phyloP scores from a whole-genome alignment of 2,797 vertebrate species.

The Epinephelus coioides region DNA sequence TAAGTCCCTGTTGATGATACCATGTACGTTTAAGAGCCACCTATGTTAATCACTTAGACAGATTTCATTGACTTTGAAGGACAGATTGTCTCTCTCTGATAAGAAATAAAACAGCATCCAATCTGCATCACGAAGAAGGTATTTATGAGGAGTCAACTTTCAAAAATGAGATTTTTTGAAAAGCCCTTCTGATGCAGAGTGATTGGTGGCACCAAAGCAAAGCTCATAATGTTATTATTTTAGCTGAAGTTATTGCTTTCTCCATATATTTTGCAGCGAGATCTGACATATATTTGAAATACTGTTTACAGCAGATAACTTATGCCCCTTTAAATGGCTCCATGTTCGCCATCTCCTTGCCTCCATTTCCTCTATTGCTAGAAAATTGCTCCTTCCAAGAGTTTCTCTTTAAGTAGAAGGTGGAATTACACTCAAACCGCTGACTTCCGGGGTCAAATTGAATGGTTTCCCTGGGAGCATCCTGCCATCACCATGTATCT shows the following conservation, averaged over 20 bases:
- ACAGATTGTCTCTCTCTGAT: neutral
- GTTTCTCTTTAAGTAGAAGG: slow-evolving; percentile 50
- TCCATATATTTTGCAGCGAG: slow-evolving; percentile 29
- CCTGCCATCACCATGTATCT: slow-evolving; percentile 59
- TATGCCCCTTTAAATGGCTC: slow-evolving; percentile 42
- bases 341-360: neutral
- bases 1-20: neutral
- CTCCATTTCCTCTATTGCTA: slow-evolving; percentile 51
- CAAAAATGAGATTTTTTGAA: slow-evolving; percentile 23
- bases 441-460: slow-evolving; percentile 71
- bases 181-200: neutral
- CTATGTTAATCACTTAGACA: neutral
- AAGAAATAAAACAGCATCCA: slow-evolving; percentile 17
- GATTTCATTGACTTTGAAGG: neutral
- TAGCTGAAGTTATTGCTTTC: slow-evolving; percentile 42
- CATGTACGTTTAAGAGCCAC: neutral
- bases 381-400: slow-evolving; percentile 28
- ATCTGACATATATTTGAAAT: slow-evolving; percentile 49
- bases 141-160: slow-evolving; percentile 9
- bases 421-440: slow-evolving; percentile 74
- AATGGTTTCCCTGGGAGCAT: slow-evolving; percentile 61
- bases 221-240: slow-evolving; percentile 23
- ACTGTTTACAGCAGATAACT: slow-evolving; percentile 31
- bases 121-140: neutral
- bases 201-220: slow-evolving; percentile 37